Percentiles rank a stretch among this genome's conserved stretches.
These are phyloP conservation scores for Mus spretus DNA, from an alignment of 2,797 vertebrate genomes.

Conservation along the genomic window DNA sequence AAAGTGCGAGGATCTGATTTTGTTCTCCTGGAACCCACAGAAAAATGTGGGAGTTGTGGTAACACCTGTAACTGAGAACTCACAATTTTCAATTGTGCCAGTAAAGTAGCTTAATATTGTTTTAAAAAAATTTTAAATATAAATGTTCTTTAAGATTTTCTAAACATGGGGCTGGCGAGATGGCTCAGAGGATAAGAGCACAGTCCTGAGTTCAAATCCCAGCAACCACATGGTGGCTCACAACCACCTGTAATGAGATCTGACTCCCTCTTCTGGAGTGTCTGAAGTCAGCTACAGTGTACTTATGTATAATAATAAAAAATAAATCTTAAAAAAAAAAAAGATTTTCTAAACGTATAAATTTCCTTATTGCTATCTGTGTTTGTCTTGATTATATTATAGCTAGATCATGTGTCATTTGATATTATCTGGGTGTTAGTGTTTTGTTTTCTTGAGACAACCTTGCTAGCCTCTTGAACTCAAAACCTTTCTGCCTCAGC, in stretches of 20 bases:
- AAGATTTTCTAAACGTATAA: not conserved
- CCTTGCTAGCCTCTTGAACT: not conserved
- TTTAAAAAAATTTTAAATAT: too few species aligned
- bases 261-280: too few species aligned
- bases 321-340: too few species aligned
- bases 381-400: not conserved
- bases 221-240: too few species aligned
- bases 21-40: not conserved
- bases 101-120: not conserved
- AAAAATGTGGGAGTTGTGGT: not conserved
- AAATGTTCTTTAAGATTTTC: not conserved
- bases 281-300: too few species aligned
- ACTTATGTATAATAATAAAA: too few species aligned
- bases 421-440: not conserved
- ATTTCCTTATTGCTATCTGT: slow-evolving; percentile 6
- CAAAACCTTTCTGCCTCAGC: not conserved
- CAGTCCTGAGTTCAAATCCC: too few species aligned
- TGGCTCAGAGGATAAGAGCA: too few species aligned
- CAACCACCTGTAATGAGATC: too few species aligned
- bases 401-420: not conserved
- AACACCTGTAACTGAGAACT: not conserved
- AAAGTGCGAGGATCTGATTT: not conserved
- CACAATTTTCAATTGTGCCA: not conserved
- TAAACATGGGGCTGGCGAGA: too few species aligned
- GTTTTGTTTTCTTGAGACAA: not conserved